These are phyloP conservation scores for Paracentrotus lividus DNA, from an alignment of 53 echinoderm and acorn worm species.

Conservation along the genomic window DNA sequence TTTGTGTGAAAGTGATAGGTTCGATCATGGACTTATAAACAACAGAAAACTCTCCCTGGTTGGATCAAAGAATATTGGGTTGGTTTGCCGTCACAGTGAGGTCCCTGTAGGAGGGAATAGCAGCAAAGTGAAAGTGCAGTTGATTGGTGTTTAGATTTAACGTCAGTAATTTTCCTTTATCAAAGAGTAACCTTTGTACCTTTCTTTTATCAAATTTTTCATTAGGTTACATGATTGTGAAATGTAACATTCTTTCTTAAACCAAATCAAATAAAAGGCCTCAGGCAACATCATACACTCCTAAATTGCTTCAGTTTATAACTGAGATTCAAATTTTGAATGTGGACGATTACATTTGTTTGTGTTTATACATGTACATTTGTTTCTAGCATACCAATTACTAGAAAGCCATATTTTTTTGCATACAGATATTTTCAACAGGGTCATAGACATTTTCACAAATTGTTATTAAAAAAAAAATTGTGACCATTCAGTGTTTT, in stretches of 20 bases:
- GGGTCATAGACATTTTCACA: no score
- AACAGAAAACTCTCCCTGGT: constrained; percentile 27
- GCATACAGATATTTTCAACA: no score
- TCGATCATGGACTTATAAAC: background rate
- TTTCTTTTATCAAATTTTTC: background rate
- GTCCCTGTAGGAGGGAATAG: background rate
- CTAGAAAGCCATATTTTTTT: no score
- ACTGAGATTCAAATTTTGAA: no score
- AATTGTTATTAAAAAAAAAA: no score
- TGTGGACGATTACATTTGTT: no score
- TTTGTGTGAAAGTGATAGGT: constrained; percentile 55
- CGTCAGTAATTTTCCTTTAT: background rate
- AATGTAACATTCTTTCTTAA: background rate
- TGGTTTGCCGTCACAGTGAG: background rate
- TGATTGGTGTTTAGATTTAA: constrained; percentile 1
- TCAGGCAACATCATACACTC: no score
- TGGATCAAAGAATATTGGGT: background rate
- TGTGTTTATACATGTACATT: no score
- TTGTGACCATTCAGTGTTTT: no score
- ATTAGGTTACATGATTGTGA: background rate
- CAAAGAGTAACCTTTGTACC: background rate
- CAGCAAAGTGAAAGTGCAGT: constrained; percentile 19
- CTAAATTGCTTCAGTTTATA: no score
- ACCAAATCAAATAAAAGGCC: no score
- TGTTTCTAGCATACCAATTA: no score